These are phyloP conservation scores for Lampropteryx suffumata DNA, from an alignment of 2,888 invertebrate genomes.

Conservation along the genomic window DNA sequence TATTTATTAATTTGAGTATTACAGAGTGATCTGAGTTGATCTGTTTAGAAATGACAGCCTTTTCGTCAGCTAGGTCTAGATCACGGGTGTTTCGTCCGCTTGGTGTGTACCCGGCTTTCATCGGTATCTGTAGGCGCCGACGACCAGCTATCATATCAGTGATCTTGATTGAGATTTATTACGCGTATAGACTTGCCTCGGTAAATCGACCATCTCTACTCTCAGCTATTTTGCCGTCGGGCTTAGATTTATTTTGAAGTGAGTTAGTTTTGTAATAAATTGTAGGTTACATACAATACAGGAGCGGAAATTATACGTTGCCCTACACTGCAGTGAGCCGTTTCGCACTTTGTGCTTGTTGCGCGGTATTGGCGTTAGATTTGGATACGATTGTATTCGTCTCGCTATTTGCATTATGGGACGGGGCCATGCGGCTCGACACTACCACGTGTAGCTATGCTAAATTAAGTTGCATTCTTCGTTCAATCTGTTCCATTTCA, in stretches of 20 bases:
- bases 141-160: slow-evolving; percentile 58
- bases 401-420: too few relatives aligned
- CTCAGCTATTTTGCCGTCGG: slow-evolving; percentile 19
- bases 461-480: too few relatives aligned
- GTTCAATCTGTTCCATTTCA: too few relatives aligned
- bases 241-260: slow-evolving; percentile 11
- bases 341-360: too few relatives aligned
- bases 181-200: slow-evolving; percentile 59
- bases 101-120: slow-evolving; percentile 18
- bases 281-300: slow-evolving; percentile 9
- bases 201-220: slow-evolving; percentile 21
- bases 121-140: slow-evolving; percentile 50
- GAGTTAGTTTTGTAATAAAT: slow-evolving; percentile 16
- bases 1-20: too few relatives aligned
- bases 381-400: too few relatives aligned
- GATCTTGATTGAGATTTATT: slow-evolving; percentile 81
- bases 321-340: neutral
- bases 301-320: slow-evolving; percentile 7
- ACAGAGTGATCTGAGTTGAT: too few relatives aligned
- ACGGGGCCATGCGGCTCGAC: too few relatives aligned
- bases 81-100: slow-evolving; percentile 14
- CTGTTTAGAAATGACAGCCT: too few relatives aligned
- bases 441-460: too few relatives aligned
- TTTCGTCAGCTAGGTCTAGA: too few relatives aligned
- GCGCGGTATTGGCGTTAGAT: too few relatives aligned